Evolutionary conservation across 1,140 invertebrate genomes (phyloP), one percentile per base, ranked within the genome.

Genomic region (Drosophila paulistorum): DNA sequence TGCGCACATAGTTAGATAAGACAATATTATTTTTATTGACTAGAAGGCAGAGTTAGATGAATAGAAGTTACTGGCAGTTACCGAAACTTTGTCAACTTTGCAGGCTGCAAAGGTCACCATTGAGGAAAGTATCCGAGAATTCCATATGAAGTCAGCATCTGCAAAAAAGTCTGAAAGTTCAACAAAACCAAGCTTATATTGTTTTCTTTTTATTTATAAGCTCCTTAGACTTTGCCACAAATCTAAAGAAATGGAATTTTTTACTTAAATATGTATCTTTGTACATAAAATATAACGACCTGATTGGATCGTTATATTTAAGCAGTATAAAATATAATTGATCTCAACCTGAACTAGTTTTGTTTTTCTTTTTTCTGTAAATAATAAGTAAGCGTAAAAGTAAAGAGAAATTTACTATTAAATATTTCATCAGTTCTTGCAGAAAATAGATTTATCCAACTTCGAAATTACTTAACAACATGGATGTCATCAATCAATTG

Each of bases 1-100:
- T 82, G 83, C 79, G 64, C 83, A 86, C 79, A 82, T 87, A 87
- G 83, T 87, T 83, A 87, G 83, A 87, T 87, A 87, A 87, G 77
- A 83, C 83, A 87, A 89, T 87, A 87, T 87, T 87, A 87, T 87
- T 87, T 87, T 83, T 87, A 87, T 83, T 87, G 83, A 68, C 75
- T 48, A 62, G 48, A 54, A 30, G 74, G 42, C 51, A 23, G 17
- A 17, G 48, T 23, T 23, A 51, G 17, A 51, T 51, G 45, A 51
- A 51, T 51, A 51, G 17, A 51, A 51, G 45, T 30, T 30, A 30
- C 30, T 30, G 30, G 17, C 17, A 51, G 45, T 51, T 23, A 11
- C 45, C 11, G 17, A 51, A 51, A 51, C 17, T 51, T 51, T 51
- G 20, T 13, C 45, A 51, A 51, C 10, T 23, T 51, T 3, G 14